Conservation (phyloP, 2,888 invertebrate species). For the Thecocarcelia acutangulata region DNA sequence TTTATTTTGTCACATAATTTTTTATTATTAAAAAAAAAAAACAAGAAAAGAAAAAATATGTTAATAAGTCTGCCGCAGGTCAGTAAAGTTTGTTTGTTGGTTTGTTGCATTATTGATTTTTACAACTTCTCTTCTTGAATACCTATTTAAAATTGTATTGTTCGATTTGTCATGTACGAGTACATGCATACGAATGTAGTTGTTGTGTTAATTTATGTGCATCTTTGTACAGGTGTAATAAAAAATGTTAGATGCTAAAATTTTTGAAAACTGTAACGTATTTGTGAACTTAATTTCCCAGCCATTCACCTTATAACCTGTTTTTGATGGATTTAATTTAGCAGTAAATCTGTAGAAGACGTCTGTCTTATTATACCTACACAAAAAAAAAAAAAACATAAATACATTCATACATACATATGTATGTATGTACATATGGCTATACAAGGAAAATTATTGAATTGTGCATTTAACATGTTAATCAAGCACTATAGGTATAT, state of each 20-base stretch:
- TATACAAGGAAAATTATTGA: too few relatives aligned
- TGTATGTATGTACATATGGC: neutral
- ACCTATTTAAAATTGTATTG: conserved; percentile 27
- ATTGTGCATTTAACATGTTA: too few relatives aligned
- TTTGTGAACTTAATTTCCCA: too few relatives aligned
- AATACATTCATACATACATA: neutral
- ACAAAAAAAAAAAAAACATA: neutral
- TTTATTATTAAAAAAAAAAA: conserved; percentile 3
- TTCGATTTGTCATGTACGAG: neutral
- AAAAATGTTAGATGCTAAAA: too few relatives aligned
- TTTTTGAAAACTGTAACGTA: too few relatives aligned
- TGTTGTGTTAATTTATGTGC: neutral
- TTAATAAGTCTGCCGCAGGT: conserved; percentile 67
- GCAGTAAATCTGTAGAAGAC: too few relatives aligned
- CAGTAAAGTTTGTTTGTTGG: conserved; percentile 37
- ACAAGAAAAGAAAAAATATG: conserved; percentile 48
- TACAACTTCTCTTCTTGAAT: neutral
- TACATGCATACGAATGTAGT: too few relatives aligned
- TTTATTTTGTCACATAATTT: conserved; percentile 27
- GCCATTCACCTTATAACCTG: too few relatives aligned
- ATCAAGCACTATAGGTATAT: too few relatives aligned
- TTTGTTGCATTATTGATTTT: conserved; percentile 64
- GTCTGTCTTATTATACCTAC: too few relatives aligned
- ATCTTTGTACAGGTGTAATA: too few relatives aligned
- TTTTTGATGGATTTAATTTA: too few relatives aligned